These are phyloP conservation scores for Suricata suricatta DNA, from an alignment of 2,113 vertebrate species.

Conservation along the genomic window DNA sequence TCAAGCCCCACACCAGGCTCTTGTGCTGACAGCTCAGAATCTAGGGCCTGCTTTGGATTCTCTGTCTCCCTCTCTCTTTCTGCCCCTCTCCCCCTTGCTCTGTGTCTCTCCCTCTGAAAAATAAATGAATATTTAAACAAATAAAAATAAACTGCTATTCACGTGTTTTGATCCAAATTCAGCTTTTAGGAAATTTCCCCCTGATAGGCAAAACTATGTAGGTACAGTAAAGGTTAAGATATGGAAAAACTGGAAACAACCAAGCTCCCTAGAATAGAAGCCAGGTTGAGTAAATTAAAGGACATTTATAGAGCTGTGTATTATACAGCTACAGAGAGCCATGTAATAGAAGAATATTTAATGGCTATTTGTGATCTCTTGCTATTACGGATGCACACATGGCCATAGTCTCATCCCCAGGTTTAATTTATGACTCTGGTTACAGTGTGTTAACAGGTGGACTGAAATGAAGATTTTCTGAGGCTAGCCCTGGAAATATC, in stretches of 20 bases:
- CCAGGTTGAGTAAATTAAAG: neutral
- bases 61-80: too few species aligned
- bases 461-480: constrained; percentile 20
- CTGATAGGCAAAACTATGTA: neutral
- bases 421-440: constrained; percentile 50
- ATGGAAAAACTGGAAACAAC: neutral
- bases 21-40: too few species aligned
- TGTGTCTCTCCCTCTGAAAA: too few species aligned
- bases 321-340: neutral
- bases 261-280: neutral
- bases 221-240: neutral
- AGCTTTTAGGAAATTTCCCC: neutral
- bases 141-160: neutral
- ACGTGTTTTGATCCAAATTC: neutral
- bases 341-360: neutral
- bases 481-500: neutral
- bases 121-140: too few species aligned
- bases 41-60: too few species aligned
- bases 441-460: constrained; percentile 31
- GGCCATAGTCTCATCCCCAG: neutral
- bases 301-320: neutral
- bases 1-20: too few species aligned
- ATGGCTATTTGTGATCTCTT: neutral
- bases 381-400: neutral
- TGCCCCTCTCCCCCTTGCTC: too few species aligned